Evolutionary conservation across 2,888 invertebrate species (phyloP).

Genomic region (Thymelicus acteon): DNA sequence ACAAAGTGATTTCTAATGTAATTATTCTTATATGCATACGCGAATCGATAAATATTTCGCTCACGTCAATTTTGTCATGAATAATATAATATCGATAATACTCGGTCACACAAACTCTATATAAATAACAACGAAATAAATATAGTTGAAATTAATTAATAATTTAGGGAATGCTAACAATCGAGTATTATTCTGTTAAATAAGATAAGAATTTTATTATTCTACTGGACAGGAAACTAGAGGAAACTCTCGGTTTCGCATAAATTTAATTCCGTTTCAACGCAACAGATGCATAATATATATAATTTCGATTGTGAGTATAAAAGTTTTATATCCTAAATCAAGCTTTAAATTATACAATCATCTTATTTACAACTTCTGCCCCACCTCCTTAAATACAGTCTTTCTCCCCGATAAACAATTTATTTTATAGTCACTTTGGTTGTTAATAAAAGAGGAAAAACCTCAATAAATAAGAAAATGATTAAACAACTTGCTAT

Average conservation of each 20-base stretch:
- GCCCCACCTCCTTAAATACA: constrained; percentile 27
- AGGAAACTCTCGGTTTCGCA: not conserved
- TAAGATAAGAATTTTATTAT: not conserved
- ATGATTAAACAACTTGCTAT: constrained; percentile 27
- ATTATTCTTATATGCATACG: not conserved
- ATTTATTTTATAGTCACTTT: constrained; percentile 30
- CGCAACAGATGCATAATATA: constrained; percentile 1
- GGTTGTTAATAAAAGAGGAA: constrained; percentile 30
- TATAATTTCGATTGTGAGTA: constrained; percentile 27
- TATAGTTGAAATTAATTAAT: constrained; percentile 13
- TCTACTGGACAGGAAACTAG: constrained; percentile 25
- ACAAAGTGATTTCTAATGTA: not conserved
- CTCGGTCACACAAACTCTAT: constrained; percentile 2
- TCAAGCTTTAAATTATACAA: constrained; percentile 11
- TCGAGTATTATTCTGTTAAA: constrained; percentile 25
- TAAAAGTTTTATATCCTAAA: constrained; percentile 25
- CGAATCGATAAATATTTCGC: not conserved
- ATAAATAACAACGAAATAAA: not conserved
- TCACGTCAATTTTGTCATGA: not conserved
- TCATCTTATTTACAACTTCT: constrained; percentile 26
- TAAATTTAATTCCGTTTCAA: constrained; percentile 15
- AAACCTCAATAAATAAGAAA: constrained; percentile 36
- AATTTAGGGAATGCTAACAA: constrained; percentile 13
- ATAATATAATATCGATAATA: not conserved
- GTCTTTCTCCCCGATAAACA: constrained; percentile 31